Evolutionary conservation across 2,888 invertebrate genomes (phyloP).

Genomic region (Venusia cambrica): DNA sequence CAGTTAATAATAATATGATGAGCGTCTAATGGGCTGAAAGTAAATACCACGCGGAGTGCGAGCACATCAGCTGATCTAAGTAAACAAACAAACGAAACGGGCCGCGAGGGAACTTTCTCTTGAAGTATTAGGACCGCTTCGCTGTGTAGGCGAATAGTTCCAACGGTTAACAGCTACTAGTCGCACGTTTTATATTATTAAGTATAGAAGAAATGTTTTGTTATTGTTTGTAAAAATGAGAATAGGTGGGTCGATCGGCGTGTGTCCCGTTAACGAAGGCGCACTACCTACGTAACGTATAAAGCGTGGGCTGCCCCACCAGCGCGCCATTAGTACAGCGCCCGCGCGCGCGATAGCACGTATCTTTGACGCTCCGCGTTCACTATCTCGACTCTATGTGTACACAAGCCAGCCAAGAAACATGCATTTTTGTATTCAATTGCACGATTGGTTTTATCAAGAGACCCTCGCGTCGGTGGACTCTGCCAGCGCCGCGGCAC

Average conservation of each 20-base stretch:
- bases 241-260: conserved; percentile 76
- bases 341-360: conserved; percentile 77
- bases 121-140: conserved; percentile 25
- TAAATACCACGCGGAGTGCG: conserved; percentile 41
- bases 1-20: conserved; percentile 1
- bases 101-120: conserved; percentile 38
- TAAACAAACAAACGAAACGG: conserved; percentile 53
- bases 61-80: conserved; percentile 65
- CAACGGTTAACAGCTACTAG: conserved; percentile 22
- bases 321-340: conserved; percentile 75
- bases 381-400: conserved; percentile 76
- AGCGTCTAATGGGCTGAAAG: conserved; percentile 18
- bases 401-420: conserved; percentile 67
- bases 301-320: conserved; percentile 76
- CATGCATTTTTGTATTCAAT: conserved; percentile 74
- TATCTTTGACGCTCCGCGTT: conserved; percentile 67
- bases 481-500: conserved; percentile 65
- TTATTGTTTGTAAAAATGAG: conserved; percentile 76
- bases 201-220: conserved; percentile 48
- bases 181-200: conserved; percentile 38
- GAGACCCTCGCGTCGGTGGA: conserved; percentile 70
- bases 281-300: conserved; percentile 75
- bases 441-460: conserved; percentile 75
- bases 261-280: conserved; percentile 78
- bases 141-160: conserved; percentile 19